phyloP scores from a whole-genome alignment of 2,888 invertebrate species.

The Leucophenga maculata region DNA sequence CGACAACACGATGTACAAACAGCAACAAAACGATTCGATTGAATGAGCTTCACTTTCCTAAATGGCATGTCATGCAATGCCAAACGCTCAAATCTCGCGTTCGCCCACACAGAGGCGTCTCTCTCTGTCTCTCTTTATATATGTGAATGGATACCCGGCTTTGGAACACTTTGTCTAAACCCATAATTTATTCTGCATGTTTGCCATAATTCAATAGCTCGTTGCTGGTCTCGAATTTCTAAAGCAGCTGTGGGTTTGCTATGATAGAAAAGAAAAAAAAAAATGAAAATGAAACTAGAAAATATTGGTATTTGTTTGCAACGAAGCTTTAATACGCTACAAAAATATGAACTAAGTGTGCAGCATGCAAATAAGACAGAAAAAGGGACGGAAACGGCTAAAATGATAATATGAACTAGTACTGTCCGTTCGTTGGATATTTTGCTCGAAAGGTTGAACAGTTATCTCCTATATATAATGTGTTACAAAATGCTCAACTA shows the following conservation, averaged over 20 bases:
- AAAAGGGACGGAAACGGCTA: too few relatives aligned
- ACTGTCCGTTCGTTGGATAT: too few relatives aligned
- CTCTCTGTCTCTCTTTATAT: too few relatives aligned
- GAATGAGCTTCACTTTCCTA: slow-evolving; percentile 24
- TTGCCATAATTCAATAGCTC: slow-evolving; percentile 63
- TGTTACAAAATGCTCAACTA: too few relatives aligned
- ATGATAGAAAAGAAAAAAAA: not conserved
- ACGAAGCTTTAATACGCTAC: too few relatives aligned
- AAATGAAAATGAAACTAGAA: too few relatives aligned
- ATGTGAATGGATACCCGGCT: not conserved
- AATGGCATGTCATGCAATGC: slow-evolving; percentile 56
- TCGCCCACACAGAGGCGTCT: slow-evolving; percentile 17
- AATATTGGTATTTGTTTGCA: too few relatives aligned
- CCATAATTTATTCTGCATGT: slow-evolving; percentile 64
- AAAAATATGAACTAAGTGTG: too few relatives aligned
- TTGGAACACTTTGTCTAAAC: slow-evolving; percentile 47
- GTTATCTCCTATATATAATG: too few relatives aligned
- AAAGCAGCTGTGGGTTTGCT: not conserved
- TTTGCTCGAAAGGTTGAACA: too few relatives aligned
- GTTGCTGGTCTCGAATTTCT: slow-evolving; percentile 16
- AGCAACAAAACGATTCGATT: slow-evolving; percentile 8
- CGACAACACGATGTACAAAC: slow-evolving; percentile 31
- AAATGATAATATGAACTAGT: too few relatives aligned
- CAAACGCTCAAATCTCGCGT: slow-evolving; percentile 33
- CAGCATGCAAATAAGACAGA: too few relatives aligned